Evolutionary conservation across 2,888 invertebrate species (phyloP), one percentile per base, ranked within the genome.

Genomic region (Sphaerophoria rueppellii): DNA sequence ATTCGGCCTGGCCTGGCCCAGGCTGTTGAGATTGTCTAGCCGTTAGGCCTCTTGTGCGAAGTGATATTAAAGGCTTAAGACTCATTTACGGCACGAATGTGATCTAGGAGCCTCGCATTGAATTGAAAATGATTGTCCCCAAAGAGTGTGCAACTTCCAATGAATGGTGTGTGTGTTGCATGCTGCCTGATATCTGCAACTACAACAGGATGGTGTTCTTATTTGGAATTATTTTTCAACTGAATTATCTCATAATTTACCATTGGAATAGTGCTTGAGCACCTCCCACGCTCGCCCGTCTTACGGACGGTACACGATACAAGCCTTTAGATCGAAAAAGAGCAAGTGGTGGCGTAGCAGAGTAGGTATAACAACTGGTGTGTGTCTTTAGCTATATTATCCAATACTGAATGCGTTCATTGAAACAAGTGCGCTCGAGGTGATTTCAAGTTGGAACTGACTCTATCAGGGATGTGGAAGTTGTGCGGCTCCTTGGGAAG

Each of bases 171-270:
- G 12, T 43, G 63, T 37, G 16, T 48, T 55, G 60, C 40, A 55
- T 35, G 70, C 70, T 46, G 12, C 6, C 60, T 61, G 61, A 9
- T 12, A 12, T n/a, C 43, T 12, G 4, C 3, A 9, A 6, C 43
- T 61, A 65, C 67, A 63, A 76, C 69, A 76, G 72, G 80, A 80
- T 85, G 54, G 69, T 70, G 46, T 76, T 81, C 63, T 69, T 80
- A 83, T 83, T 83, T 83, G 75, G 61, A 73, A 85, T 65, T 85
- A 81, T 85, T 76, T 85, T 81, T 81, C 81, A 81, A 58, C 37
- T 73, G 81, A 85, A 85, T 85, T 85, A 81, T 76, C 85, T 85
- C 85, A 85, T 85, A 85, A 85, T 65, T 85, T 85, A 85, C 80
- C 69, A 73, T 76, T 81, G 67, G 79, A 72, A 75, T 73, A 70